Percentiles rank a stretch among this genome's conserved stretches.
phyloP scores from a whole-genome alignment of 2,797 vertebrate genomes.

The Pangasius krempfi region DNA sequence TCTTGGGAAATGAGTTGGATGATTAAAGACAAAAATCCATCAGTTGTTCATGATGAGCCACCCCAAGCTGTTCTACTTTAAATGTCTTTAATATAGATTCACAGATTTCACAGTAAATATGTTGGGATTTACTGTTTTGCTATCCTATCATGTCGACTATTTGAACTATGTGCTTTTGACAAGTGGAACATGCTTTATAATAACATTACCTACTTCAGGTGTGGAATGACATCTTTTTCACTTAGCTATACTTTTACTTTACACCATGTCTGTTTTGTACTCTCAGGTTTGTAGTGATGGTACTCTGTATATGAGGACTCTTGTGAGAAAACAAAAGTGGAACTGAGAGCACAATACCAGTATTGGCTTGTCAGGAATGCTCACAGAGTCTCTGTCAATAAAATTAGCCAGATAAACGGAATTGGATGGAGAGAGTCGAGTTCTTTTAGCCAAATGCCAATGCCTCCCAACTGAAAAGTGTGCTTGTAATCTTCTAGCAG shows the following conservation, averaged over 20 bases:
- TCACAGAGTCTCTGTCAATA: slow-evolving; percentile 49
- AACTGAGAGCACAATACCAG: slow-evolving; percentile 33
- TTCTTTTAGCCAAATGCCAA: slow-evolving; percentile 62
- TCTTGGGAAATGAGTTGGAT: slow-evolving; percentile 40
- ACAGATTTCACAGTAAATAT: not conserved
- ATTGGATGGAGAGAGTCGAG: slow-evolving; percentile 52
- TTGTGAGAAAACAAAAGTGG: slow-evolving; percentile 26
- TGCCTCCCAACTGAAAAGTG: slow-evolving; percentile 43
- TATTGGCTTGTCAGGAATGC: slow-evolving; percentile 38
- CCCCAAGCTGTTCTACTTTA: not conserved
- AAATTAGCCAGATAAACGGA: slow-evolving; percentile 58
- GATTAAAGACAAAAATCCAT: slow-evolving; percentile 29
- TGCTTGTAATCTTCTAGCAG: slow-evolving; percentile 57
- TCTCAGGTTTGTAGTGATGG: not conserved
- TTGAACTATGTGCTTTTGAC: not conserved
- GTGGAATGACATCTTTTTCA: not conserved
- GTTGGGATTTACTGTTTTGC: not conserved
- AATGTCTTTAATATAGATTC: slow-evolving; percentile 13
- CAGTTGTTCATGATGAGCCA: slow-evolving; percentile 16
- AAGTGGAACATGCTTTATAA: not conserved
- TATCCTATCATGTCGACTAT: not conserved
- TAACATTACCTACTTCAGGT: not conserved
- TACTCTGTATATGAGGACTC: not conserved
- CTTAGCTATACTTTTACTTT: not conserved
- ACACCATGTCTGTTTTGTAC: not conserved